Percentiles rank a stretch among this genome's conserved stretches.
Conservation (phyloP, 2,113 vertebrate genomes). For the Dinomys branickii region DNA sequence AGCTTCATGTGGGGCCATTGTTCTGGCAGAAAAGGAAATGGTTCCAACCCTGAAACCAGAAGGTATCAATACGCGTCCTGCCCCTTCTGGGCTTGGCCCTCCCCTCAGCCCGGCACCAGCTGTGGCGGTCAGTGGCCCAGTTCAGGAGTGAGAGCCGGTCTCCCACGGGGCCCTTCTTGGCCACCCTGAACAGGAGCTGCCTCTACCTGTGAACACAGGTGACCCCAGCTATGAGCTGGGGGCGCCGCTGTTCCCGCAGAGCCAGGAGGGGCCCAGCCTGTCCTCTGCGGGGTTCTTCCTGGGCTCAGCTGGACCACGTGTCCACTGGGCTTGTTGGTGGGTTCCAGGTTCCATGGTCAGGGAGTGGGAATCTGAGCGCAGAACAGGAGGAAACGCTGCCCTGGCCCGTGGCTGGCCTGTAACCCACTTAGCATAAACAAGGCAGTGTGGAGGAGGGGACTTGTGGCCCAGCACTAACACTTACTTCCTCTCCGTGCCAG, state of each 20-base stretch:
- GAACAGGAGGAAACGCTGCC: no score
- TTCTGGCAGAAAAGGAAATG: not conserved
- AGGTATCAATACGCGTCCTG: not conserved
- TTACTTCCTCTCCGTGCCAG: conserved; percentile 77
- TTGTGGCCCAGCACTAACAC: not conserved
- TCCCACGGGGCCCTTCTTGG: no score
- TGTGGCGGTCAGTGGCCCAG: no score
- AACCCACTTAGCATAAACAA: no score
- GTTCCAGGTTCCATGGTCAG: not conserved
- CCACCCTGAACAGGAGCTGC: no score
- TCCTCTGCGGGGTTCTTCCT: not conserved
- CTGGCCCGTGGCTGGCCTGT: not conserved
- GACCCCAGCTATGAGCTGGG: no score
- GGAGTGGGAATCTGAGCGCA: not conserved
- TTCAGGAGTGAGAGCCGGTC: no score
- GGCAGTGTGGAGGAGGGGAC: no score
- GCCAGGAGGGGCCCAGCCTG: fast-evolving
- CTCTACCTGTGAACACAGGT: fast-evolving
- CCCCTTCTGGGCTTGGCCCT: no score
- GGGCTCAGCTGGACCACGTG: not conserved
- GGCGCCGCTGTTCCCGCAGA: no score
- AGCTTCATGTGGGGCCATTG: not conserved
- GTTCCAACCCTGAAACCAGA: fast-evolving
- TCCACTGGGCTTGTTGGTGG: not conserved
- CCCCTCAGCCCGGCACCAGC: no score